Evolutionary conservation across 2,113 vertebrate genomes (phyloP).

Genomic region (Cettia cetti): DNA sequence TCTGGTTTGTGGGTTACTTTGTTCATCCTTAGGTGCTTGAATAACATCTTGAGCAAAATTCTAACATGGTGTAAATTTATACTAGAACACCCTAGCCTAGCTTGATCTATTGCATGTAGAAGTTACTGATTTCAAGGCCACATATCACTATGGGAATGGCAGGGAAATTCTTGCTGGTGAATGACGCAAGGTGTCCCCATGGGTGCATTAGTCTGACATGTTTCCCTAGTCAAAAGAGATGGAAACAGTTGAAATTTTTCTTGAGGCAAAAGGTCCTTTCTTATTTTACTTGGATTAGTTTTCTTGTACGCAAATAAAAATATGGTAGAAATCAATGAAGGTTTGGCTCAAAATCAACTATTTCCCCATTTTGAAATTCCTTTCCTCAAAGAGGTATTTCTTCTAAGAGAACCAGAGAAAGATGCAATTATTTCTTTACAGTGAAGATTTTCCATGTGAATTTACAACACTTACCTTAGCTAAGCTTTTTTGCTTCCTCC

Average conservation of each 20-base stretch:
- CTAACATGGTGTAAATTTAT: background rate
- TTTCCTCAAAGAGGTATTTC: background rate
- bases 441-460: background rate
- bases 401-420: background rate
- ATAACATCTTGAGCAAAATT: background rate
- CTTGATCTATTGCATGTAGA: rapidly evolving
- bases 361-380: background rate
- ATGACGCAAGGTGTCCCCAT: background rate
- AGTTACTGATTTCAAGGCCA: background rate
- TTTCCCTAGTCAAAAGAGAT: background rate
- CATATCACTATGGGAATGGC: background rate
- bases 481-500: background rate
- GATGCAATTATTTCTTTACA: background rate
- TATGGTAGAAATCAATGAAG: background rate
- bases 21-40: background rate
- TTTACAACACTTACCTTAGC: background rate
- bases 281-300: background rate
- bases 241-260: background rate
- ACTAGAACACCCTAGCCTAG: background rate
- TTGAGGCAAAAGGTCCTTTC: background rate
- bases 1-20: background rate
- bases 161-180: background rate
- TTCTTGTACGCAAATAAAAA: background rate
- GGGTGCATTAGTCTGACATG: background rate
- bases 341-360: background rate